Evolutionary conservation across 2,888 invertebrate species (phyloP), one percentile per base, ranked within the genome.

Genomic region (Antheraea assamensis): DNA sequence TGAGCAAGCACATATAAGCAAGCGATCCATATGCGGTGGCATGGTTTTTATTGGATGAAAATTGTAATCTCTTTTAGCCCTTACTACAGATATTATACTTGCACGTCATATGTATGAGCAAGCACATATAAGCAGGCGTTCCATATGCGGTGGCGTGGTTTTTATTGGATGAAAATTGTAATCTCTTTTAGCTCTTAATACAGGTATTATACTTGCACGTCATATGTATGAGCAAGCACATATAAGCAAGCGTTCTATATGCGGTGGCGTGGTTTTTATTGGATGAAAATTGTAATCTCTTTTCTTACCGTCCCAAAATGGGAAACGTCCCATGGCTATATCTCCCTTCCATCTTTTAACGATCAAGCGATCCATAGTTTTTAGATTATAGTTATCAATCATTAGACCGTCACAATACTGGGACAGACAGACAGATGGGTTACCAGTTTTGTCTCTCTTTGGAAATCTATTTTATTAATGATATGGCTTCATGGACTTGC

Each of bases 191-290:
- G n/a, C n/a, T n/a, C n/a, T n/a, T n/a, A n/a, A n/a, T n/a, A n/a
- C 42, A 68, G 58, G 70, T 71, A 71, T 74, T 74, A 74, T 71
- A 70, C 31, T n/a, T 61, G 71, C 55, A 68, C 70, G 70, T 72
- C 73, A 71, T 71, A 71, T 58, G 66, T 70, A 73, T 74, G 74
- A 73, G 68, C 71, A 31, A 70, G 73, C 73, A 74, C 75, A 70
- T 70, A 70, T 58, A 70, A 31, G 55, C n/a, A 35, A 58, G 70
- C 49, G 24, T 73, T n/a, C 76, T 73, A 73, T 72, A 75, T 72
- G 72, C 66, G 73, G 75, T 71, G n/a, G 61, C 61, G 58, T 49
- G 71, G 47, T 72, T 58, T 58, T 61, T 68, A 35, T 68, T 7
- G 35, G 8, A 73, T 31, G 71, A 52, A 49, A 30, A 70, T 72